Conservation (phyloP, 1,140 invertebrate species). For the Teleogryllus occipitalis region DNA sequence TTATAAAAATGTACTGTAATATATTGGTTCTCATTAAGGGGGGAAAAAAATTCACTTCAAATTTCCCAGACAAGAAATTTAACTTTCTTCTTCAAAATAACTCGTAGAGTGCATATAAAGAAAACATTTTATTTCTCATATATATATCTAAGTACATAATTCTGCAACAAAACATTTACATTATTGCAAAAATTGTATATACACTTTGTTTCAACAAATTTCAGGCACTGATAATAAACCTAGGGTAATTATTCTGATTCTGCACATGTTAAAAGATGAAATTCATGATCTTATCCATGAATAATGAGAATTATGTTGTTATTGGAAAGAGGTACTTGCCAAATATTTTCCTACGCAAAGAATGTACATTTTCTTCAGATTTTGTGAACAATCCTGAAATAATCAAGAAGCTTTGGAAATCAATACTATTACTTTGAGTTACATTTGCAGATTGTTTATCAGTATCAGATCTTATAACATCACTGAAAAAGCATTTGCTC, state of each 20-base stretch:
- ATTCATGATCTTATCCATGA: neutral
- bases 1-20: too few species aligned
- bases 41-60: too few species aligned
- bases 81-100: neutral
- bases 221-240: neutral
- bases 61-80: too few species aligned
- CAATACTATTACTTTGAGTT: too few species aligned
- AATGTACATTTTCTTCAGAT: neutral
- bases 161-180: neutral
- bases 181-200: neutral
- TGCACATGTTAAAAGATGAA: neutral
- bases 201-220: neutral
- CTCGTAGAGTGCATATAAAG: neutral
- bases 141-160: neutral
- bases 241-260: slow-evolving; percentile 1
- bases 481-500: too few species aligned
- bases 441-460: too few species aligned
- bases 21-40: too few species aligned
- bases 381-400: neutral
- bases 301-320: neutral
- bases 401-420: too few species aligned
- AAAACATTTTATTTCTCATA: neutral
- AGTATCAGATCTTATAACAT: too few species aligned
- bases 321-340: neutral
- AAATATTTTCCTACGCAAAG: neutral